A percentile compares a stretch with the other conserved stretches of the same genome.
Conservation (phyloP, 2,888 invertebrate genomes). For the Drosophila testacea region DNA sequence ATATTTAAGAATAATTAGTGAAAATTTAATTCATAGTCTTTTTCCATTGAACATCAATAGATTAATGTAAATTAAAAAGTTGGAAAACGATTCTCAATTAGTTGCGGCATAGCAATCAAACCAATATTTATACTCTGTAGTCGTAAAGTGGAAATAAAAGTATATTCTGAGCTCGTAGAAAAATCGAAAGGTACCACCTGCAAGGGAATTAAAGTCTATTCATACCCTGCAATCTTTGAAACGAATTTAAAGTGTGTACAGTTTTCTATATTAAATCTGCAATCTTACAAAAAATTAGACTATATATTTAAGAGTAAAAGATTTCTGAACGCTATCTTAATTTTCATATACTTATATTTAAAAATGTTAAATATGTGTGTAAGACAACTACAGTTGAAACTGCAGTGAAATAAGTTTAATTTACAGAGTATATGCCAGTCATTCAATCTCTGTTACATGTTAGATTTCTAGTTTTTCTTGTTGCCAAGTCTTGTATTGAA, state of each 20-base stretch:
- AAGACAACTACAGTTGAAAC: not conserved
- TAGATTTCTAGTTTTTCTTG: slow-evolving; percentile 10
- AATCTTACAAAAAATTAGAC: no score
- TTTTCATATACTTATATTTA: no score
- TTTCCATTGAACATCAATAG: not conserved
- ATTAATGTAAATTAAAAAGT: not conserved
- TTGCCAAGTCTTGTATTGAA: slow-evolving; percentile 14
- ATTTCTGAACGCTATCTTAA: not conserved
- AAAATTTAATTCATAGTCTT: not conserved
- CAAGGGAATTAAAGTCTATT: not conserved
- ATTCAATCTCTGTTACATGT: not conserved
- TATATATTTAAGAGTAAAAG: not conserved
- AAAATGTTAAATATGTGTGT: not conserved
- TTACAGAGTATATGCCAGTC: slow-evolving; percentile 7
- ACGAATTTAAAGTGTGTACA: not conserved
- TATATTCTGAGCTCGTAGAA: not conserved
- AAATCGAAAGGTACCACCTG: not conserved
- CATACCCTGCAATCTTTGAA: not conserved
- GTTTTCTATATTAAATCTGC: no score
- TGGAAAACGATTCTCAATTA: not conserved
- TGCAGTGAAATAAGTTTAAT: no score
- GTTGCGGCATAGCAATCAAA: not conserved
- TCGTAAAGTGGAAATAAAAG: not conserved
- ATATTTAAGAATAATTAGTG: slow-evolving; percentile 12
- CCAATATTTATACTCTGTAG: not conserved